Evolutionary conservation across 1,140 invertebrate genomes (phyloP).

Genomic region (Melitaea cinxia): DNA sequence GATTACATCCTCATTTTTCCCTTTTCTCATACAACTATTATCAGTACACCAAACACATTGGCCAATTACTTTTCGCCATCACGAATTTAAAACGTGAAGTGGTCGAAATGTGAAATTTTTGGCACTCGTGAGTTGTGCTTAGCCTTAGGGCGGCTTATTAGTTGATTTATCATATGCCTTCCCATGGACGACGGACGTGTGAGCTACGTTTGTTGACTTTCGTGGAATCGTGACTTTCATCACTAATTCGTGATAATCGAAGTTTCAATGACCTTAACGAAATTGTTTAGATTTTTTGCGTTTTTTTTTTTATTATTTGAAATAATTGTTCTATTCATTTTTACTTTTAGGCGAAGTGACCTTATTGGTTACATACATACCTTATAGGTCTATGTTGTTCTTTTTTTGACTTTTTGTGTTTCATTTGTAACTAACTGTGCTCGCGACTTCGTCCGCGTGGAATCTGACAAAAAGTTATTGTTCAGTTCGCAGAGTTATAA

Average conservation of each 20-base stretch:
- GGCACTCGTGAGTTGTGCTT: conserved; percentile 35
- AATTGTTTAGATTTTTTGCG: neutral
- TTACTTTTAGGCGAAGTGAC: too few relatives aligned
- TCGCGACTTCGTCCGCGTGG: too few relatives aligned
- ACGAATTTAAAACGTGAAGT: conserved; percentile 39
- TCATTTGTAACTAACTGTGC: too few relatives aligned
- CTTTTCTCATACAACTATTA: neutral
- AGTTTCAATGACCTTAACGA: neutral
- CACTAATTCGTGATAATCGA: neutral
- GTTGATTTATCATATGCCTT: conserved; percentile 30
- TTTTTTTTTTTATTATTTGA: too few relatives aligned
- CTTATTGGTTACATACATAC: too few relatives aligned
- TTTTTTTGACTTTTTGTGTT: too few relatives aligned
- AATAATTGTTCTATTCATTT: too few relatives aligned
- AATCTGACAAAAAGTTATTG: too few relatives aligned
- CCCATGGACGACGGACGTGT: conserved; percentile 22
- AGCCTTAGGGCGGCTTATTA: conserved; percentile 38
- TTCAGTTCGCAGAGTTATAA: too few relatives aligned
- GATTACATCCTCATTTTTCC: neutral
- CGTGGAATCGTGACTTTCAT: neutral
- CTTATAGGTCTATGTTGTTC: too few relatives aligned
- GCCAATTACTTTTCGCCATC: conserved; percentile 21
- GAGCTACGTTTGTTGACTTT: conserved; percentile 13
- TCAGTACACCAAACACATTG: neutral
- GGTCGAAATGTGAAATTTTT: conserved; percentile 38